These are phyloP conservation scores for Hypotaenidia okinawae DNA, from an alignment of 2,797 vertebrate species.

Conservation along the genomic window DNA sequence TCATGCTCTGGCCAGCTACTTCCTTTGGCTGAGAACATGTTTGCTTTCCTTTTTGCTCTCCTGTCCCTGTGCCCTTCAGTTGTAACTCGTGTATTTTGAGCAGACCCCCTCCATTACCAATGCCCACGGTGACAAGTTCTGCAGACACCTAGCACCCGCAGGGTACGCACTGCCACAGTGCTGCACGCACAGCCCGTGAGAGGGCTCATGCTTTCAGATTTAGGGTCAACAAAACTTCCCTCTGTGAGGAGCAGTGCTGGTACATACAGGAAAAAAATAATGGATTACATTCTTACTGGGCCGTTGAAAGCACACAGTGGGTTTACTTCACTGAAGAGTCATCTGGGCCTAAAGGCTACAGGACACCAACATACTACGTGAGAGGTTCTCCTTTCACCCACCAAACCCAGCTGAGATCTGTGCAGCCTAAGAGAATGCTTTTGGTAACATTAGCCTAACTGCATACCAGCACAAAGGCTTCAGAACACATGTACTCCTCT, in stretches of 20 bases:
- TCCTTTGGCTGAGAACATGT: not conserved
- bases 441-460: not conserved
- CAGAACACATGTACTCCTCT: not conserved
- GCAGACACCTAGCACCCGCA: rapidly evolving
- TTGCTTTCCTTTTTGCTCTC: not conserved
- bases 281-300: not conserved
- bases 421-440: not conserved
- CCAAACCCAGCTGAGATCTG: not conserved
- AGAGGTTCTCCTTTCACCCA: not conserved
- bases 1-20: not conserved
- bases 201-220: not conserved
- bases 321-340: not conserved
- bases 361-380: not conserved
- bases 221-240: not conserved
- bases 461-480: not conserved
- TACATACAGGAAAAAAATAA: not conserved
- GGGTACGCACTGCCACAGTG: not conserved
- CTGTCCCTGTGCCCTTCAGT: not conserved
- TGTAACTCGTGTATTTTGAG: not conserved
- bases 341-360: not conserved
- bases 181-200: rapidly evolving
- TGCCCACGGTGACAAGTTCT: rapidly evolving
- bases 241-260: not conserved
- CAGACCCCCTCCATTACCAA: not conserved
- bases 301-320: not conserved